Evolutionary conservation across 2,113 vertebrate genomes (phyloP), one percentile per base, ranked within the genome.

Genomic region (Passer domesticus): DNA sequence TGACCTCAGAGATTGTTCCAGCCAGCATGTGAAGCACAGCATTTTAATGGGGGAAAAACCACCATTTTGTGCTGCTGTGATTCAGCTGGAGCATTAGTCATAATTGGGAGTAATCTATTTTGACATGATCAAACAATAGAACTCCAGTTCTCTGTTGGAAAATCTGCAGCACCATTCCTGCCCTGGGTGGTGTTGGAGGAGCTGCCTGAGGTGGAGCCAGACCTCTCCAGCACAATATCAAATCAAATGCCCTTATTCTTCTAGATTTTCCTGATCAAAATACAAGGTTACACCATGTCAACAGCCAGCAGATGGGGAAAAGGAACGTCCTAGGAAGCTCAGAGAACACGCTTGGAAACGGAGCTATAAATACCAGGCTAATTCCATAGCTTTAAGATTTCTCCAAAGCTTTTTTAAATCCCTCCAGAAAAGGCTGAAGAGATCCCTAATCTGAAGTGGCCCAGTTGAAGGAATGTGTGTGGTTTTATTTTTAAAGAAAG

Each of bases 341-440:
- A 94, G 59, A 88, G 83, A 97, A 87, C 64, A 53, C 9, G 6
- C 75, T 83, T 56, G 79, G 87, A 97, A 97, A 75, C 69, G 3
- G 92, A 88, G 76, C 86, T 96, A 91, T 96, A 96, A 95, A 97
- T 97, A 95, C 91, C 90, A 95, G 52, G 89, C 96, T 97, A 97
- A 97, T 97, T 97, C 95, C 82, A 93, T 37, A 96, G 95, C 89
- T 88, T 96, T 52, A 83, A 84, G 90, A 95, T 95, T 97, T 94
- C 97, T 84, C 90, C 96, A 95, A 97, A 90, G 31, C 87, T 92
- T 97, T 90, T 76, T 75, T 95, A 96, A 97, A 95, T 66, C 94
- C 56, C 87, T 95, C 78, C 84, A 80, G 97, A 88, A 92, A 94
- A 96, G 92, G 66, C 92, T 72, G 87, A 94, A 95, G 92, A 94